Base-by-base conservation (phyloP, 2,888 invertebrate species). In the Limnephilus marmoratus region DNA sequence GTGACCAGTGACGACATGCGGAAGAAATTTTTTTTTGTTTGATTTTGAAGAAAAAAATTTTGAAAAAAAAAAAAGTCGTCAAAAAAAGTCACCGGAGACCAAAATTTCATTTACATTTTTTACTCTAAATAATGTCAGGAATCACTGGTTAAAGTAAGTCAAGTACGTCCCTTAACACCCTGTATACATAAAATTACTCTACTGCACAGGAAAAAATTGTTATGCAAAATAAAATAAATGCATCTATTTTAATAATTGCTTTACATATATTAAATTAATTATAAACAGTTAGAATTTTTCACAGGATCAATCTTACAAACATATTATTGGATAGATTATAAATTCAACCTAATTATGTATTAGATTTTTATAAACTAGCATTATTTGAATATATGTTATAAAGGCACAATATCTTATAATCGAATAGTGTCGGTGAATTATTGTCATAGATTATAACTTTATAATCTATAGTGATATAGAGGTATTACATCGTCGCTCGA, bases 371-470 rank as follows among this genome's bases (percentile, higher is more conserved):
- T 49, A 49, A 49, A 49, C 13, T 49, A 49, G 15, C 15, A 18
- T 68, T 68, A 68, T 18, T 1, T 68, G 18, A 68, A 68, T 68
- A 68, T 24, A 18, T 7, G 4, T 68, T 24, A 68, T 24, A 68
- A 53, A 68, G 68, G 68, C 68, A 68, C 68, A n/a, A 68, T 68
- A 68, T 68, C 68, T 68, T 68, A 68, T 68, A 68, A 68, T 68
- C 68, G 24, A 68, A 68, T 68, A 68, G 68, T 68, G 68, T 68
- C 24, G 1, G 68, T 68, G 24, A 68, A 68, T 24, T 68, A 68
- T 68, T 68, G 68, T 68, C 68, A 9, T n/a, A 68, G 68, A 24
- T 68, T 68, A 68, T 24, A 53, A 45, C 12, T 12, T 45, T 45
- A 45, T 49, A 49, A 49, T 49, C 49, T 49, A 13, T 13, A 49